Percentiles rank a stretch among this genome's conserved stretches.
phyloP scores from a whole-genome alignment of 2,797 vertebrate species.

The Sebastes minor region DNA sequence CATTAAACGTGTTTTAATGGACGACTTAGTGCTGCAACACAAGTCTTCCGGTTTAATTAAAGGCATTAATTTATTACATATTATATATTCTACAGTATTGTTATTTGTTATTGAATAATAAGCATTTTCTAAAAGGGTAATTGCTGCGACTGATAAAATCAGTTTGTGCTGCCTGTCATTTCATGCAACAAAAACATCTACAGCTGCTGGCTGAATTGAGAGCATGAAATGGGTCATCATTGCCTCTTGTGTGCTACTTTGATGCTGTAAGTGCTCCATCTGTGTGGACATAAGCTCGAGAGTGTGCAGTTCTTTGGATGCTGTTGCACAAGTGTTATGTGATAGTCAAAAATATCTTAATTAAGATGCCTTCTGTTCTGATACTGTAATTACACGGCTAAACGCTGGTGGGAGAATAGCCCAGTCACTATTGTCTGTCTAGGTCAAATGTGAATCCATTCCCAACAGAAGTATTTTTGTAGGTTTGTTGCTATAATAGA shows the following conservation, averaged over 20 bases:
- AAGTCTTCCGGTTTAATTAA: too few species aligned
- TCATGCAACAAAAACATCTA: too few species aligned
- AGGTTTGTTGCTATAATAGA: background rate
- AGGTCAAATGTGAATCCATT: background rate
- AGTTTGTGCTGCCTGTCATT: too few species aligned
- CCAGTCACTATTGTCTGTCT: background rate
- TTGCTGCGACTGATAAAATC: background rate
- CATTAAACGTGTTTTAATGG: too few species aligned
- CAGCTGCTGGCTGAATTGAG: background rate
- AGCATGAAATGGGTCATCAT: background rate
- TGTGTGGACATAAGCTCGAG: background rate
- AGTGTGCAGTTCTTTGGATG: background rate
- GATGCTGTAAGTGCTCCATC: background rate
- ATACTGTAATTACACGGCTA: background rate
- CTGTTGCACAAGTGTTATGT: background rate
- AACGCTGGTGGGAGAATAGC: background rate
- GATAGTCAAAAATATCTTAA: background rate
- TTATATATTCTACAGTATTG: too few species aligned
- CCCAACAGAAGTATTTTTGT: background rate
- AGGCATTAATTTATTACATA: too few species aligned
- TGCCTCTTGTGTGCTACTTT: background rate
- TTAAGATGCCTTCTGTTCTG: background rate
- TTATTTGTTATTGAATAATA: background rate
- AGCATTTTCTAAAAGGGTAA: background rate
- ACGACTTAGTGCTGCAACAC: too few species aligned